A percentile compares a stretch with the other conserved stretches of the same genome.
Conservation (phyloP, 2,797 vertebrate species). For the Halcyon leucocephala region DNA sequence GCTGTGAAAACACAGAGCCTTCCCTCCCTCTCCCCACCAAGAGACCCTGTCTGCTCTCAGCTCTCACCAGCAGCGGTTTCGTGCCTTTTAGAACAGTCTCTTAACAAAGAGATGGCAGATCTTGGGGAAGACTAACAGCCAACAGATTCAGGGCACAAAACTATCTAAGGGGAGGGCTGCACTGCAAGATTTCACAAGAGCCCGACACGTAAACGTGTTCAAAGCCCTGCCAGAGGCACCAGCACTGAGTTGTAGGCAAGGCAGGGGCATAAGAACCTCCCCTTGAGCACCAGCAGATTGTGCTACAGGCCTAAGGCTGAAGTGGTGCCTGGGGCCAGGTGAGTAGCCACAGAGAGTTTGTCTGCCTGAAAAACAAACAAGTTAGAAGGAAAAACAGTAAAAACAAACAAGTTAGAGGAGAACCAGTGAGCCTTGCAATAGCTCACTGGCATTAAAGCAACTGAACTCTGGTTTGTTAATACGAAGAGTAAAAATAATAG, state of each 20-base stretch:
- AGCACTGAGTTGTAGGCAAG: not conserved
- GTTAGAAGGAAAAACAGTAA: not conserved
- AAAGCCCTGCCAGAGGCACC: not conserved
- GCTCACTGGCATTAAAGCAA: not conserved
- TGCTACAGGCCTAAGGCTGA: not conserved
- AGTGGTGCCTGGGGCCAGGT: not conserved
- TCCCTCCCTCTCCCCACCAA: not conserved
- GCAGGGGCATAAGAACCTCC: not conserved
- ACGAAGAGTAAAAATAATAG: not conserved
- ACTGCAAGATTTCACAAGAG: not conserved
- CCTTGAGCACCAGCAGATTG: not conserved
- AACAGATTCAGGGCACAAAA: not conserved
- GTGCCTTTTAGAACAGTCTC: not conserved
- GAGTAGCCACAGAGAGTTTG: not conserved
- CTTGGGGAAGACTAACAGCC: not conserved
- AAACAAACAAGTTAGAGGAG: no score
- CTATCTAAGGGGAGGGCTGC: not conserved
- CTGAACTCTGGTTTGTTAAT: not conserved
- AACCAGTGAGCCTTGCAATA: not conserved
- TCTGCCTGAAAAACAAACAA: not conserved
- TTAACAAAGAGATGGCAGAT: not conserved
- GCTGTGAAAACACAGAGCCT: not conserved
- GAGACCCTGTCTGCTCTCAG: not conserved
- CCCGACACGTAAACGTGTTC: not conserved
- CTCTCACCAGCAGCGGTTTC: not conserved